Percentiles rank a stretch among this genome's conserved stretches.
These are phyloP conservation scores for Periophthalmodon schlosseri DNA, from an alignment of 2,113 vertebrate species.

Conservation along the genomic window DNA sequence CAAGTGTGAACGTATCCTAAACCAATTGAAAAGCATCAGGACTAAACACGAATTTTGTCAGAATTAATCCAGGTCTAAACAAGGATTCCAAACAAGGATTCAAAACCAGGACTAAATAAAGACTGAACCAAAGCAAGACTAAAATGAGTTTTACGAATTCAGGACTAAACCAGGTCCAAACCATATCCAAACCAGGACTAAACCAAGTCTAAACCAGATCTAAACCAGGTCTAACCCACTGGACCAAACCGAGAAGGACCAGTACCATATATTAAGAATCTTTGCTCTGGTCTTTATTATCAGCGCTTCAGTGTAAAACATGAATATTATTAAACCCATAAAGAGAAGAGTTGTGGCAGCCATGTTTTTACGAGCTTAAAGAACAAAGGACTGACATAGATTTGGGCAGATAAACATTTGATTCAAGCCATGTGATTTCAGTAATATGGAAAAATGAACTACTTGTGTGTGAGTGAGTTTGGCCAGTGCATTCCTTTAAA, in stretches of 20 bases:
- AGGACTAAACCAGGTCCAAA: not conserved
- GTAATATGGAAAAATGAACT: not conserved
- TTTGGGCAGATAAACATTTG: not conserved
- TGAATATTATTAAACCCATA: not conserved
- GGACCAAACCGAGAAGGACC: not conserved
- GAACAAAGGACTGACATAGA: not conserved
- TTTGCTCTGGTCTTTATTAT: too few species aligned
- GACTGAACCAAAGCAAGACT: not conserved
- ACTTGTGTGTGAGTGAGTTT: not conserved
- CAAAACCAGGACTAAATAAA: not conserved
- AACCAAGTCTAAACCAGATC: not conserved
- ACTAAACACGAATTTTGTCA: too few species aligned
- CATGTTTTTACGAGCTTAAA: not conserved
- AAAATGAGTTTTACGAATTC: too few species aligned
- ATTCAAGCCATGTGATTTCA: not conserved
- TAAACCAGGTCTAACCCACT: not conserved
- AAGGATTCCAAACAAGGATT: too few species aligned
- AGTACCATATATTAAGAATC: too few species aligned
- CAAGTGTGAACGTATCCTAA: too few species aligned
- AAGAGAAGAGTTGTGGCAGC: not conserved
- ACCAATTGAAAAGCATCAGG: too few species aligned
- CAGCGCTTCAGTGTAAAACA: too few species aligned
- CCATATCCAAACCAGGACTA: not conserved
- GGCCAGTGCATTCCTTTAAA: too few species aligned
- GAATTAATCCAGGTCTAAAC: not conserved